Conservation (phyloP, 92 coral and sea anemone genomes). For the Siderastrea radians region DNA sequence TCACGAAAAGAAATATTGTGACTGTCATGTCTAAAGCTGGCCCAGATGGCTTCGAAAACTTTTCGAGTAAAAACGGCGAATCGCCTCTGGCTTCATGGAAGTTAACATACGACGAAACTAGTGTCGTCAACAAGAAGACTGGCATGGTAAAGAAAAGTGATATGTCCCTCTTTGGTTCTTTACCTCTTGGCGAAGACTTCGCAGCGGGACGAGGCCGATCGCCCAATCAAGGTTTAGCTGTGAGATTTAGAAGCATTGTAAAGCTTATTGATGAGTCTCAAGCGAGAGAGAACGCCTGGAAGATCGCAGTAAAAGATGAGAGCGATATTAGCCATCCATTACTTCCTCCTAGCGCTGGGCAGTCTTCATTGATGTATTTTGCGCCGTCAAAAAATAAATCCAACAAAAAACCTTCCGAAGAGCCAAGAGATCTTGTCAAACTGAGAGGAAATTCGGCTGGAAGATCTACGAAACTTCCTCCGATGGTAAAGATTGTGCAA, state of each 20-base stretch:
- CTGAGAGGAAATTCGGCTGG: slow-evolving; percentile 8
- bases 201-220: not conserved
- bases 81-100: slow-evolving; percentile 21
- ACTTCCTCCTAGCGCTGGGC: not conserved
- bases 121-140: slow-evolving; percentile 57
- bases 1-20: slow-evolving; percentile 42
- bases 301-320: slow-evolving; percentile 2
- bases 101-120: slow-evolving; percentile 66
- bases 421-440: slow-evolving; percentile 3
- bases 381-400: slow-evolving; percentile 16
- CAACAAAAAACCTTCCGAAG: not conserved
- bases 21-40: slow-evolving; percentile 45
- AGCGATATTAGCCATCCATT: slow-evolving; percentile 7
- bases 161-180: slow-evolving; percentile 37
- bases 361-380: slow-evolving; percentile 22
- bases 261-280: slow-evolving; percentile 2
- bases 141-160: slow-evolving; percentile 66
- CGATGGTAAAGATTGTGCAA: slow-evolving; percentile 3
- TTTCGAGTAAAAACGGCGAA: slow-evolving; percentile 21
- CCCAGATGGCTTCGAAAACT: slow-evolving; percentile 53
- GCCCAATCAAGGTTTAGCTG: not conserved
- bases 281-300: not conserved
- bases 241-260: slow-evolving; percentile 29
- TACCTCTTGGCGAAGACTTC: slow-evolving; percentile 46
- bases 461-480: slow-evolving; percentile 46